Conservation (phyloP, 2,888 invertebrate genomes). For the Monopis laevigella region DNA sequence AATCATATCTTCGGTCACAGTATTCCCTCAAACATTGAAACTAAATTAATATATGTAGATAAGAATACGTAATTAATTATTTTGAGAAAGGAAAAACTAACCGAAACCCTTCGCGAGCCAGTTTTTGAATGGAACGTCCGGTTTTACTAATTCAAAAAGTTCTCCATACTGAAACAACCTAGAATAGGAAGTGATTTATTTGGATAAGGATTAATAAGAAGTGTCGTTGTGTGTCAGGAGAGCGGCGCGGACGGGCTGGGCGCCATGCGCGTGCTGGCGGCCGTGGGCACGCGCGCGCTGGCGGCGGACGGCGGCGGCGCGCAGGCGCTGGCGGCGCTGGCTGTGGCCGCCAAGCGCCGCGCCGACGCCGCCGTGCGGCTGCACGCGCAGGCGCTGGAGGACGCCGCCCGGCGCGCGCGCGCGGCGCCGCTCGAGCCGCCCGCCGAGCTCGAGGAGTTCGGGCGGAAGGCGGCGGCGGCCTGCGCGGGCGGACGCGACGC, state of each 20-base stretch:
- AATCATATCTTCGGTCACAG: too few species aligned
- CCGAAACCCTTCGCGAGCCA: too few species aligned
- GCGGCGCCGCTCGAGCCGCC: constrained; percentile 59
- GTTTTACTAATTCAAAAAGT: too few species aligned
- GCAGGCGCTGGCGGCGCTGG: constrained; percentile 41
- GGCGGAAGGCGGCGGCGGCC: constrained; percentile 58
- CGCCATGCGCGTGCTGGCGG: constrained; percentile 91
- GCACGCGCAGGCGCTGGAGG: constrained; percentile 82
- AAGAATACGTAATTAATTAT: too few species aligned
- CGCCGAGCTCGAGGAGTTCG: constrained; percentile 87
- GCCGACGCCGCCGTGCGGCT: constrained; percentile 92
- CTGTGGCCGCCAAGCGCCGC: constrained; percentile 56
- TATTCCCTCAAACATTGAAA: too few species aligned
- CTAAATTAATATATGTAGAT: too few species aligned
- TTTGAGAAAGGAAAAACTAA: too few species aligned
- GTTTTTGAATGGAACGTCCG: too few species aligned
- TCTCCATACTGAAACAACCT: too few species aligned
- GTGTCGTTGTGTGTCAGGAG: constrained; percentile 37
- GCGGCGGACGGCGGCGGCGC: constrained; percentile 74
- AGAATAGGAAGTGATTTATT: too few species aligned
- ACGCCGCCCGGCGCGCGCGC: constrained; percentile 58
- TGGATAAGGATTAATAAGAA: too few species aligned
- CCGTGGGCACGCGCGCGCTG: constrained; percentile 92
- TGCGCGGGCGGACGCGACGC: constrained; percentile 84
- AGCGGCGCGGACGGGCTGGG: too few species aligned